Base-by-base conservation (phyloP, 2,888 invertebrate species). In the Aricia artaxerxes region DNA sequence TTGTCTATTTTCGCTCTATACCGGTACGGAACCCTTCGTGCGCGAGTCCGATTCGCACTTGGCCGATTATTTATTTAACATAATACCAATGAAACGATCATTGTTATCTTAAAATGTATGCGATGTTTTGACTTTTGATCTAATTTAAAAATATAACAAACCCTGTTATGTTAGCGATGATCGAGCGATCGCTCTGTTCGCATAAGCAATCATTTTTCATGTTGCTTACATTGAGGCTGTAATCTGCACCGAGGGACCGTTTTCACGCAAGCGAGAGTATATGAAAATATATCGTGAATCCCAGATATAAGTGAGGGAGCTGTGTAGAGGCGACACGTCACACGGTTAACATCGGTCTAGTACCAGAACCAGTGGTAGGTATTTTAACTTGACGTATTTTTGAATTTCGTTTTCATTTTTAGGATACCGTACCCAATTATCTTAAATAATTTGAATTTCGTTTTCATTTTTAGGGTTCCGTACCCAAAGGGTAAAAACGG, bases 151-250 rank as follows among this genome's bases (percentile, higher is more conserved):
- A 69, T 69, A 69, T 53, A 76, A 76, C 7, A 24, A 13, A 76
- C 13, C 24, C 11, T 49, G 76, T 57, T 53, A 53, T 31, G 16
- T 35, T 11, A 31, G 35, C 16, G 53, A 76, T 57, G 76, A 53
- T 76, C 31, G 53, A 57, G 16, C 35, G 76, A 31, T 53, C 57
- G 89, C 90, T 90, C 72, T 61, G 85, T 86, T 87, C 87, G 86
- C 86, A 87, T 87, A 90, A 90, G 89, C 90, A 89, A 91, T 90
- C 90, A 89, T 89, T 88, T 87, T 83, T 88, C 89, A 89, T 90
- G 88, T 89, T 91, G 90, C 90, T 91, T 91, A 91, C 90, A 90
- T 89, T 89, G 91, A 91, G 87, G 88, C 85, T 86, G 87, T 91
- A 90, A 91, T 91, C 90, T 87, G 85, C 81, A 82, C 82, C 83